Base-by-base conservation (phyloP, 2,113 vertebrate genomes). In the Crypturellus undulatus region DNA sequence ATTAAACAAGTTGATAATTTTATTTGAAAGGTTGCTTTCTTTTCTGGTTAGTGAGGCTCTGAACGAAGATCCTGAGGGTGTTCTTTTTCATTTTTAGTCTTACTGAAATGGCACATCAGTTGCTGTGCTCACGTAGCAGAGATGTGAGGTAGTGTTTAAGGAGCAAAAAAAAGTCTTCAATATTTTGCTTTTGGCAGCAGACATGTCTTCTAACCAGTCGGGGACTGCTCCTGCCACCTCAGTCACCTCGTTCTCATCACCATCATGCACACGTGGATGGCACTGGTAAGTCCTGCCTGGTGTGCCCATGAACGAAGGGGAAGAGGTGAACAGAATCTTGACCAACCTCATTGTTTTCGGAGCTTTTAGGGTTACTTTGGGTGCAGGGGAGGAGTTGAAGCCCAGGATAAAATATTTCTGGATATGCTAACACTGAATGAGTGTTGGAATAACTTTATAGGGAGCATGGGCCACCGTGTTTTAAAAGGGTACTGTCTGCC, bases 351-450 rank as follows among this genome's bases (percentile, higher is more conserved):
- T 64, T 69, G 10, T 64, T 59, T 91, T 7, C n/a, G 64, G 26
- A 71, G 28, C 4, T 87, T 56, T 71, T 59, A 20, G 15, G 40
- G 7, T 18, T 84, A 18, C 6, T 81, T n/a, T 28, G 20, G 4
- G 9, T 79, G 13, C 2, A 5, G 24, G 17, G 3, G 36, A 9
- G 11, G 7, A 10, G 26, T 76, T 89, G 36, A 54, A 82, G 26
- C 12, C 18, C 36, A 45, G 22, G 4, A n/a, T 26, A 72, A 84
- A 76, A 76, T 45, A 64, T 1, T 3, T 56, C 10, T 78, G 70
- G 25, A 52, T 63, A 7, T 26, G 34, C 42, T 72, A 59, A 4
- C 42, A 45, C 26, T 56, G 12, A 81, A 16, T 0, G 1, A 0
- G 1, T 28, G 2, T 40, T 75, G n/a, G 30, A 87, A 70, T 18